Base-by-base conservation (phyloP, 2,113 vertebrate species). In the Leptocoma aspasia region DNA sequence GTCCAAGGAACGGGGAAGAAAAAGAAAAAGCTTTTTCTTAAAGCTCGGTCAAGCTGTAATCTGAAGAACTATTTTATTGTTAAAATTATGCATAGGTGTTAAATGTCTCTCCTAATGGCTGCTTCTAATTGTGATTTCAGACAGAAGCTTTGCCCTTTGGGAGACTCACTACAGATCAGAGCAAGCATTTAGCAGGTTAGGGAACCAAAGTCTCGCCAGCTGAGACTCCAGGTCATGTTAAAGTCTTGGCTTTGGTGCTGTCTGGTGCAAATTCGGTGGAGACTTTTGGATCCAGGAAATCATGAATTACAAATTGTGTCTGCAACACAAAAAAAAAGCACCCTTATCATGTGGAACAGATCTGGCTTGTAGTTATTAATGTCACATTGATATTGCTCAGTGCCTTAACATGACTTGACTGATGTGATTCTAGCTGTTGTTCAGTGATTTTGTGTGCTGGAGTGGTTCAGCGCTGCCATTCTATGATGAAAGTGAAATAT, bases 91-190 rank as follows among this genome's bases (percentile, higher is more conserved):
- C 0, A 0, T 65, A 64, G 22, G 18, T 76, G 50, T 94, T 86
- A 82, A 37, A 56, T 77, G 73, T 91, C 78, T 92, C 63, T 50
- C 70, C 75, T 86, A 75, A 69, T 84, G 75, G 39, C 37, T 75
- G 54, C 76, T 90, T 64, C 53, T 81, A 60, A 64, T 70, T 70
- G 73, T 53, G 77, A 65, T 82, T 79, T 72, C 39, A 73, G 71
- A 81, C 28, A 56, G 61, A 35, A 56, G 65, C 73, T 89, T 79
- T 92, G 53, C 65, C 73, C 69, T 86, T 85, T 24, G 71, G 80
- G 54, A 91, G 60, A 49, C 42, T 92, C 47, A 31, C n/a, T n/a
- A 6, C 54, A 89, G 57, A 94, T 93, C 70, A 95, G 72, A 93
- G 82, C 60, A 76, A 49, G 57, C 71, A 75, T 78, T 94, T 94